These are phyloP conservation scores for Montipora cactus DNA, from an alignment of 64 coral and sea anemone species.

Conservation along the genomic window DNA sequence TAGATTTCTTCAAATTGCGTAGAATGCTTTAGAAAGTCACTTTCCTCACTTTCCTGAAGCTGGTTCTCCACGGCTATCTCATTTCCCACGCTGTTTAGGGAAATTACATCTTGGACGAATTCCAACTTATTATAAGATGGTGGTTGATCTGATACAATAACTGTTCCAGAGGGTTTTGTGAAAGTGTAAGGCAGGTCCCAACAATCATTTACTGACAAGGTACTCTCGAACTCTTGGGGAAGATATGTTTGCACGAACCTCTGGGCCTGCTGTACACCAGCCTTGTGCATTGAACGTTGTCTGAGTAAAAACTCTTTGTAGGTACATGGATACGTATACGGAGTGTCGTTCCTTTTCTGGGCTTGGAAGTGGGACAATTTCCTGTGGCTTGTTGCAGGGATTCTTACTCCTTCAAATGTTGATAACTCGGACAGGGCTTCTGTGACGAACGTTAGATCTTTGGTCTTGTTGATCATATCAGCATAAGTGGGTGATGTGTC, in stretches of 20 bases:
- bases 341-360: background rate
- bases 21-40: background rate
- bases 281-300: conserved; percentile 18
- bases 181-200: conserved; percentile 4
- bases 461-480: conserved; percentile 56
- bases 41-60: conserved; percentile 13
- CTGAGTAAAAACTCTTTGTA: conserved; percentile 3
- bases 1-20: background rate
- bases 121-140: conserved; percentile 13
- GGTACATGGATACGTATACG: conserved; percentile 24
- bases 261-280: conserved; percentile 35
- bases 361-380: conserved; percentile 33
- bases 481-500: conserved; percentile 62
- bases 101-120: background rate
- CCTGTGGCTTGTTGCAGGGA: conserved; percentile 45
- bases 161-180: background rate
- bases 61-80: conserved; percentile 10
- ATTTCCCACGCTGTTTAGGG: background rate
- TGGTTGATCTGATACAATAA: conserved; percentile 10
- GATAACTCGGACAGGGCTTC: conserved; percentile 56
- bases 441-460: conserved; percentile 43
- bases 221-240: conserved; percentile 1
- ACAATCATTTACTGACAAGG: background rate
- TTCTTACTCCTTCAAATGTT: conserved; percentile 21
- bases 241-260: conserved; percentile 1